phyloP scores from a whole-genome alignment of 2,113 vertebrate species.

The Calcarius ornatus region DNA sequence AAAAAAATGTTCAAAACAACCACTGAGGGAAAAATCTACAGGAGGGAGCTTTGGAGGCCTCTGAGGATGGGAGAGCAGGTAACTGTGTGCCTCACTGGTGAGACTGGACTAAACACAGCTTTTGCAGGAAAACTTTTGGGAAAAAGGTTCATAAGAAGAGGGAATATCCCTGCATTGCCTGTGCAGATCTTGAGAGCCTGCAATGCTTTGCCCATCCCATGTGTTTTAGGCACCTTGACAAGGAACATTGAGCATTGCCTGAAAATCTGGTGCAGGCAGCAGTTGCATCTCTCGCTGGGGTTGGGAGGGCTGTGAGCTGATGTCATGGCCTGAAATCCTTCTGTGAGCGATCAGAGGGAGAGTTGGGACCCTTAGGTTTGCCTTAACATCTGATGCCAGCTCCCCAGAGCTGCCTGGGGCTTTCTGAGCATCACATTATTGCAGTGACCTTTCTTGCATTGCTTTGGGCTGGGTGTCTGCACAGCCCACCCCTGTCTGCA shows the following conservation, averaged over 20 bases:
- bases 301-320: neutral
- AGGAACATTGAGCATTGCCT: neutral
- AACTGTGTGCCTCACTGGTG: neutral
- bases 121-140: neutral
- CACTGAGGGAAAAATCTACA: neutral
- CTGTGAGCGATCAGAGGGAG: neutral
- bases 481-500: neutral
- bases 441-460: neutral
- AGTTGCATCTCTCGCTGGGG: accelerated
- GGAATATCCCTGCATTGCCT: neutral
- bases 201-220: neutral
- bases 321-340: neutral
- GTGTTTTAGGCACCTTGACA: neutral
- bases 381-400: neutral
- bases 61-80: neutral
- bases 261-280: neutral
- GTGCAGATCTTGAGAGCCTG: neutral
- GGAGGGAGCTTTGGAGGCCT: neutral
- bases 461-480: neutral
- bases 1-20: neutral
- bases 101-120: neutral
- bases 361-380: neutral
- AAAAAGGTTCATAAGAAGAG: neutral
- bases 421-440: neutral
- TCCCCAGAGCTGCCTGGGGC: neutral